A percentile compares a stretch with the other conserved stretches of the same genome.
Evolutionary conservation across 2,113 vertebrate genomes (phyloP).

Genomic region (Zingel zingel): DNA sequence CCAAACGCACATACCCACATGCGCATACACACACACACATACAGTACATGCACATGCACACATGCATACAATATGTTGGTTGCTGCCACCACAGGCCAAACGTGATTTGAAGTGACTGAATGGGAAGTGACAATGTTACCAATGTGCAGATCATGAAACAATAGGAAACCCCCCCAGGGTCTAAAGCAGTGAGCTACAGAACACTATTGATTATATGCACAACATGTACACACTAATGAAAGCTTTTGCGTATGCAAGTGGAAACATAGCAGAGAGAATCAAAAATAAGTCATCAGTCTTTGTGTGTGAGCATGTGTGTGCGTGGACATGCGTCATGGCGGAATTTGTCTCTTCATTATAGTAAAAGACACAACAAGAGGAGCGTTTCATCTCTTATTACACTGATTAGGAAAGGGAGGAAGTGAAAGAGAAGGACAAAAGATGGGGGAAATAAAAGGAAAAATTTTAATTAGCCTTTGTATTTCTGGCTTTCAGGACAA

Average conservation of each 20-base stretch:
- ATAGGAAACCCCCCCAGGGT: conserved; percentile 61
- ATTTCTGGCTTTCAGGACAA: conserved; percentile 23
- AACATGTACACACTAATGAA: conserved; percentile 72
- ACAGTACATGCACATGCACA: not conserved
- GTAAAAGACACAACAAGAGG: conserved; percentile 44
- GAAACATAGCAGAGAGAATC: conserved; percentile 52
- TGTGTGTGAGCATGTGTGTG: conserved; percentile 13
- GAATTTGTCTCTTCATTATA: conserved; percentile 59
- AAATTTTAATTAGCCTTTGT: conserved; percentile 59
- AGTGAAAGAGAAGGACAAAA: conserved; percentile 46
- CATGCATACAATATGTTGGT: conserved; percentile 12
- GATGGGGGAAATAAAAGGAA: conserved; percentile 16
- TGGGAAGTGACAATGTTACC: conserved; percentile 75
- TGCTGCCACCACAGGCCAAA: conserved; percentile 55
- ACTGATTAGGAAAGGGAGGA: conserved; percentile 50
- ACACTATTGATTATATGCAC: conserved; percentile 70
- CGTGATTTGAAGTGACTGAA: conserved; percentile 71
- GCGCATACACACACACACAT: not conserved
- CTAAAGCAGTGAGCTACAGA: conserved; percentile 62
- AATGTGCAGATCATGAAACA: conserved; percentile 72
- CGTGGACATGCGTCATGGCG: not conserved
- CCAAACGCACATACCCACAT: conserved; percentile 5
- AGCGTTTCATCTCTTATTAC: conserved; percentile 49
- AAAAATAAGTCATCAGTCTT: conserved; percentile 51
- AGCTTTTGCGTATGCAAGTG: conserved; percentile 64